Evolutionary conservation across 2,797 vertebrate genomes (phyloP).

Genomic region (Cottoperca gobio): DNA sequence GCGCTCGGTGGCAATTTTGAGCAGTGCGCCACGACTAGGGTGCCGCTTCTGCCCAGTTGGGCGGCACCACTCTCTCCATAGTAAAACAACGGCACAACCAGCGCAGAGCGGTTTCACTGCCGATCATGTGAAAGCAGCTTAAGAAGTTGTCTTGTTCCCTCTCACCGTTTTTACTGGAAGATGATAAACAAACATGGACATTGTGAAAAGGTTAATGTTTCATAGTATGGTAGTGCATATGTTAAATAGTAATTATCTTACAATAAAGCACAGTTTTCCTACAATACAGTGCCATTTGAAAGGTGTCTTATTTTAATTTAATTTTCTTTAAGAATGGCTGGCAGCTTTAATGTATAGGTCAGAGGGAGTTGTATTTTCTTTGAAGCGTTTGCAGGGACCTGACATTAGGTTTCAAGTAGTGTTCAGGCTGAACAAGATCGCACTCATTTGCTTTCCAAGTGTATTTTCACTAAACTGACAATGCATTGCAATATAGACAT

Average conservation of each 20-base stretch:
- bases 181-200: neutral
- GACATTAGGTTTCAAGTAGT: neutral
- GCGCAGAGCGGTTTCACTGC: too few relatives aligned
- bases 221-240: neutral
- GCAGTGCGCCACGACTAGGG: too few relatives aligned
- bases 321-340: neutral
- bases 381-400: neutral
- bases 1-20: too few relatives aligned
- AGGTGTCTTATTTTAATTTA: neutral
- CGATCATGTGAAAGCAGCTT: too few relatives aligned
- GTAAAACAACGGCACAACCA: too few relatives aligned
- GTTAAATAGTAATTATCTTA: neutral
- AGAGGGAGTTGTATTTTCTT: neutral
- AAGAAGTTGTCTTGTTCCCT: slow-evolving; percentile 12
- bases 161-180: slow-evolving; percentile 6
- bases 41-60: too few relatives aligned
- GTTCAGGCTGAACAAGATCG: neutral
- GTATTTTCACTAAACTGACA: neutral
- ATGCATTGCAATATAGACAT: neutral
- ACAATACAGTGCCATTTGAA: neutral
- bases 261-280: neutral
- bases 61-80: too few relatives aligned
- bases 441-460: neutral
- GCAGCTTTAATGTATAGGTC: neutral
- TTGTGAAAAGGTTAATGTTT: neutral